These are phyloP conservation scores for Nasonia giraulti DNA, from an alignment of 1,140 invertebrate genomes.

Conservation along the genomic window DNA sequence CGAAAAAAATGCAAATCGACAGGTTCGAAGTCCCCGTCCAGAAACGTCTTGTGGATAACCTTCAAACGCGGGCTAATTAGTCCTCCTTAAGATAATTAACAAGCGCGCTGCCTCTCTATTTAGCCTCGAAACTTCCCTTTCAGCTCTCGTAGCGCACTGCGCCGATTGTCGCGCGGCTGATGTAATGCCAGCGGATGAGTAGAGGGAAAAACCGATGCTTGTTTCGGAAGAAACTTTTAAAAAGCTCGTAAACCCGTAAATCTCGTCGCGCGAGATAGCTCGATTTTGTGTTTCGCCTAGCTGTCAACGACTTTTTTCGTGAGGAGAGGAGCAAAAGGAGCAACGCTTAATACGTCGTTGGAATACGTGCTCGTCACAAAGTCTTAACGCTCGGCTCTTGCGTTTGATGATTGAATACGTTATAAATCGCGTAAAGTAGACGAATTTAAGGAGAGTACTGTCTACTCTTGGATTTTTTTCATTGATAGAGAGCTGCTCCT, in stretches of 20 bases:
- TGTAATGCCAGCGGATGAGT: background rate
- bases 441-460: too few species aligned
- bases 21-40: background rate
- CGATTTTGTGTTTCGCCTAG: constrained; percentile 9
- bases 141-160: background rate
- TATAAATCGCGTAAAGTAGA: too few species aligned
- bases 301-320: background rate
- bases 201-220: constrained; percentile 1
- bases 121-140: background rate
- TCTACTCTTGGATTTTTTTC: too few species aligned
- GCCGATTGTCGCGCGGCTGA: background rate
- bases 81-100: constrained; percentile 1
- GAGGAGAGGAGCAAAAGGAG: background rate
- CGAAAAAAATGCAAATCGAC: background rate
- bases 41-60: background rate
- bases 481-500: too few species aligned
- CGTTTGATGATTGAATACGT: constrained; percentile 24
- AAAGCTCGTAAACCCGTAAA: constrained; percentile 23
- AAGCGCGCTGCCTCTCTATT: background rate
- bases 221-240: background rate
- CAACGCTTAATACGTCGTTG: too few species aligned
- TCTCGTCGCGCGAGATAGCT: background rate
- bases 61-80: constrained; percentile 1
- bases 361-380: background rate
- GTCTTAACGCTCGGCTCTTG: background rate